phyloP scores from a whole-genome alignment of 2,113 vertebrate species.

The Lethenteron reissneri region DNA sequence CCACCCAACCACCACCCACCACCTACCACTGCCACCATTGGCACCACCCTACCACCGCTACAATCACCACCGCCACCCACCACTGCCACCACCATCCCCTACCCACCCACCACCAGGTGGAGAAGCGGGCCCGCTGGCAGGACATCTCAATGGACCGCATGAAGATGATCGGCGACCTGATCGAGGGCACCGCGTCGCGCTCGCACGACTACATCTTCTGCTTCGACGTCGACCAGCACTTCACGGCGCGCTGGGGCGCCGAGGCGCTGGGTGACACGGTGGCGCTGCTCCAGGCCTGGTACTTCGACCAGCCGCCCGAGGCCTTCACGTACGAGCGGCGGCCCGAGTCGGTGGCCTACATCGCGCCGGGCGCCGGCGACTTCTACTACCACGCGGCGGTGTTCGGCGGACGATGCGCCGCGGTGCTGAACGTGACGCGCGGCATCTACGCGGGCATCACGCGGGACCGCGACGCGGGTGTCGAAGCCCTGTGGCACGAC shows the following conservation, averaged over 20 bases:
- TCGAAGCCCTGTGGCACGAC: conserved; percentile 24
- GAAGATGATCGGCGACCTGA: conserved; percentile 20
- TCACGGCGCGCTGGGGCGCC: conserved; percentile 17
- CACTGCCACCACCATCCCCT: too few relatives aligned
- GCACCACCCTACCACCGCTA: too few relatives aligned
- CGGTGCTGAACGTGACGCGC: conserved; percentile 18
- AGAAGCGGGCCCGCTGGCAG: conserved; percentile 19
- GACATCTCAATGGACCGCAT: conserved; percentile 25
- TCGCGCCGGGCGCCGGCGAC: conserved; percentile 17
- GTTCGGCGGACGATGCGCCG: conserved; percentile 19
- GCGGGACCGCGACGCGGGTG: conserved; percentile 17
- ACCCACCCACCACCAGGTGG: conserved; percentile 7
- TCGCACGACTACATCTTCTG: conserved; percentile 25
- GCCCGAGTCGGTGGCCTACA: conserved; percentile 16
- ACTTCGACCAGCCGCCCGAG: conserved; percentile 10
- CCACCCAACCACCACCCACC: too few relatives aligned
- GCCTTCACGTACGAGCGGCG: conserved; percentile 20
- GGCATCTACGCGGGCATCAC: conserved; percentile 18
- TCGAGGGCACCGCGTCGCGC: conserved; percentile 11
- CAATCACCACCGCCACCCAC: too few relatives aligned
- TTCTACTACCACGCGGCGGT: conserved; percentile 22
- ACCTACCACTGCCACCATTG: too few relatives aligned
- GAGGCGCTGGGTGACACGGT: conserved; percentile 19
- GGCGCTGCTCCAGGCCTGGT: conserved; percentile 23
- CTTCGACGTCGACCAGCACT: conserved; percentile 23